A percentile compares a stretch with the other conserved stretches of the same genome.
Conservation (phyloP, 2,888 invertebrate genomes). For the Lacanobia wlatinum region DNA sequence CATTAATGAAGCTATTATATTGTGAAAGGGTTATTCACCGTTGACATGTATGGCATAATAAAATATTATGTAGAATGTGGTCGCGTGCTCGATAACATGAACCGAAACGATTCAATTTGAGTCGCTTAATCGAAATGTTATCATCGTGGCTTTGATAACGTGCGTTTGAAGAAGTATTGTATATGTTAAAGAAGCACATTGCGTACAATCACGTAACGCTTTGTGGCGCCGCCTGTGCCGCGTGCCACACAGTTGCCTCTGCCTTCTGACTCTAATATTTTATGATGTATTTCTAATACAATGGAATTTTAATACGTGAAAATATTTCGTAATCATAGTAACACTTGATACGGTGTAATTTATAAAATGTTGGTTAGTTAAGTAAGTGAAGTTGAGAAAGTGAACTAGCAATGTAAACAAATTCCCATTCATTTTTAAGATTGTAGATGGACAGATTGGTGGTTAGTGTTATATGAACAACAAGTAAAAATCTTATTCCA, state of each 20-base stretch:
- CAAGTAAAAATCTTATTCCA: constrained; percentile 6
- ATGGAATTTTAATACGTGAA: constrained; percentile 33
- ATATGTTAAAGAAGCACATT: constrained; percentile 64
- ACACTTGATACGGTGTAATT: constrained; percentile 15
- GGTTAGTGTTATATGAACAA: not conserved
- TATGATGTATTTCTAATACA: constrained; percentile 29
- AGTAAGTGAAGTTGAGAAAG: constrained; percentile 27
- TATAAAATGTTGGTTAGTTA: constrained; percentile 9
- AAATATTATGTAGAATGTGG: constrained; percentile 46
- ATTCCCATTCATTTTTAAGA: constrained; percentile 5
- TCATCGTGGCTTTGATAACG: constrained; percentile 76
- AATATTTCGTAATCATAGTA: constrained; percentile 24
- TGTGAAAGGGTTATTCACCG: constrained; percentile 43
- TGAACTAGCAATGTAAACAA: constrained; percentile 1
- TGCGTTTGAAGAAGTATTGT: constrained; percentile 65
- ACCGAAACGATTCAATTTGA: constrained; percentile 78
- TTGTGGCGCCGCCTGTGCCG: constrained; percentile 20
- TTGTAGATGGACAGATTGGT: constrained; percentile 16
- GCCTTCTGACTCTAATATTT: constrained; percentile 34
- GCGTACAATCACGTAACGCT: constrained; percentile 69
- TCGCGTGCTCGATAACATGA: constrained; percentile 72
- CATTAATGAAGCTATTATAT: constrained; percentile 41
- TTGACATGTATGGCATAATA: constrained; percentile 51
- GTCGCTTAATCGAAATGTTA: constrained; percentile 79
- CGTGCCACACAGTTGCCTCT: constrained; percentile 12